Conservation (phyloP, 2,888 invertebrate species). For the Amphipoea lucens region DNA sequence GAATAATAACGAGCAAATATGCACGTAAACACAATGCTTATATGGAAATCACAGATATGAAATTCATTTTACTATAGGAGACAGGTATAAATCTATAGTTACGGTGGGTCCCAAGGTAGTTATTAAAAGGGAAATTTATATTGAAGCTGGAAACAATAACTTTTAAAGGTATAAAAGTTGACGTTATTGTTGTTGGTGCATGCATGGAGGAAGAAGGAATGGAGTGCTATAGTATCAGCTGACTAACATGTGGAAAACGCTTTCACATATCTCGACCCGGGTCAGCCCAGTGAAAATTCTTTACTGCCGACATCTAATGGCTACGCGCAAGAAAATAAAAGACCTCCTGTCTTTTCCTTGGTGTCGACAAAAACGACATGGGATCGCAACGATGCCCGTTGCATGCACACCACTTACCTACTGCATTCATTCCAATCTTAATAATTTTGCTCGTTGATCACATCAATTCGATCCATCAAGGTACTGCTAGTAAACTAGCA, state of each 20-base stretch:
- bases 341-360: neutral
- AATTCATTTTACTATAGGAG: slow-evolving; percentile 25
- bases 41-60: slow-evolving; percentile 48
- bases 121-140: slow-evolving; percentile 27
- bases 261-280: neutral
- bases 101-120: slow-evolving; percentile 14
- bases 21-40: slow-evolving; percentile 56
- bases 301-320: too few relatives aligned
- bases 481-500: too few relatives aligned
- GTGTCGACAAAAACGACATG: neutral
- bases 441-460: neutral
- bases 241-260: neutral
- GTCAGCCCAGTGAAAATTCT: neutral
- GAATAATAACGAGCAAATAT: slow-evolving; percentile 51
- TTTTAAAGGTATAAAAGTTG: slow-evolving; percentile 27
- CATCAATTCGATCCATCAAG: neutral
- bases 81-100: slow-evolving; percentile 33
- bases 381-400: too few relatives aligned
- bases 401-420: neutral
- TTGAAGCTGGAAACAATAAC: slow-evolving; percentile 21
- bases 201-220: slow-evolving; percentile 10
- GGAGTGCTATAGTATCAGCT: neutral
- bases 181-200: neutral
- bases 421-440: neutral
- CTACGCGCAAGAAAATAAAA: neutral